A percentile compares a stretch with the other conserved stretches of the same genome.
phyloP scores from a whole-genome alignment of 2,888 invertebrate genomes.

The Drosophila histrio region DNA sequence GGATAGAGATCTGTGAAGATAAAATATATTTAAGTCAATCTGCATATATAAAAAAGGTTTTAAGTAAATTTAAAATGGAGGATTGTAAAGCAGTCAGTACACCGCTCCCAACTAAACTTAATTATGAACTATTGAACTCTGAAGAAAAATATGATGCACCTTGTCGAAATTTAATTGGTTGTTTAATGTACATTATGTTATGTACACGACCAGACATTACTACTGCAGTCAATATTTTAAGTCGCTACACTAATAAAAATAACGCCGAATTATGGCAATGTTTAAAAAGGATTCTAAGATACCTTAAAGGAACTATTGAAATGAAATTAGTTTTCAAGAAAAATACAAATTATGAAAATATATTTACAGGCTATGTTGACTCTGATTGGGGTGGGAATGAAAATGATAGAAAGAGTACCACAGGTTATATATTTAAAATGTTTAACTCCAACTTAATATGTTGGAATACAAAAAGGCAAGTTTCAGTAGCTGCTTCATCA shows the following conservation, averaged over 20 bases:
- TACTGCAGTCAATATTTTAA: too few species aligned
- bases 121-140: neutral
- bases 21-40: neutral
- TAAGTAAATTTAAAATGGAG: neutral
- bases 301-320: too few species aligned
- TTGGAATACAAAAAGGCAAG: neutral
- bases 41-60: neutral
- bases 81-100: neutral
- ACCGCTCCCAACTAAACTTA: neutral
- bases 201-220: too few species aligned
- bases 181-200: too few species aligned
- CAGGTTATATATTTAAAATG: slow-evolving; percentile 1
- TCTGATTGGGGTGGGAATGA: too few species aligned
- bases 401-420: too few species aligned
- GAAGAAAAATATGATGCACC: too few species aligned
- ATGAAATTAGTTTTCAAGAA: neutral
- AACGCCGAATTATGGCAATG: too few species aligned
- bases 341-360: neutral
- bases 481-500: neutral
- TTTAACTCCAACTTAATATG: neutral
- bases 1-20: neutral
- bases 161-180: too few species aligned
- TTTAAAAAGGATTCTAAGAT: too few species aligned
- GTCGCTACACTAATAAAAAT: too few species aligned
- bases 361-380: neutral